Evolutionary conservation across 1,140 invertebrate genomes (phyloP).

Genomic region (Ceratina calcarata): DNA sequence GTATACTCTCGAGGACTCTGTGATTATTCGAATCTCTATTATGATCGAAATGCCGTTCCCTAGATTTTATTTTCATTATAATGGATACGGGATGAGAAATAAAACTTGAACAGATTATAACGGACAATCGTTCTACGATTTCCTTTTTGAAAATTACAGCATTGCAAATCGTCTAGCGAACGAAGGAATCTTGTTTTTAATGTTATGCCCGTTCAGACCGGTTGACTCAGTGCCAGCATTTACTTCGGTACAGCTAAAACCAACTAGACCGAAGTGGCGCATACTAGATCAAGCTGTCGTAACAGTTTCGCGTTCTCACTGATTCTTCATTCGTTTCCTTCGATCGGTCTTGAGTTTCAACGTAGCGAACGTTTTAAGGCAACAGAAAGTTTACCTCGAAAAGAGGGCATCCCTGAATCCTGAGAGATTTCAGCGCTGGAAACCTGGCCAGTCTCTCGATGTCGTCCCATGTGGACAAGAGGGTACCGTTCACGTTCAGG

Average conservation of each 20-base stretch:
- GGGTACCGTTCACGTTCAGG: slow-evolving; percentile 92
- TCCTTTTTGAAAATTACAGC: not conserved
- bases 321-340: not conserved
- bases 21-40: slow-evolving; percentile 70
- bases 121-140: not conserved
- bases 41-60: too few species aligned
- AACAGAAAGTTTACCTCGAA: slow-evolving; percentile 72
- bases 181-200: slow-evolving; percentile 23
- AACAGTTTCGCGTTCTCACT: not conserved
- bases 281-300: slow-evolving; percentile 11
- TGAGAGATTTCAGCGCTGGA: slow-evolving; percentile 89
- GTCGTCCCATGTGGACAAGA: slow-evolving; percentile 92
- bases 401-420: slow-evolving; percentile 85
- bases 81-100: too few species aligned
- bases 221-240: slow-evolving; percentile 50
- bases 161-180: not conserved
- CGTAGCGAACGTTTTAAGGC: too few species aligned
- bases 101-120: too few species aligned
- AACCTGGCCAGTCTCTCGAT: slow-evolving; percentile 91
- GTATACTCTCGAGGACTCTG: slow-evolving; percentile 88
- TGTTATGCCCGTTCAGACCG: not conserved
- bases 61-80: too few species aligned
- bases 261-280: slow-evolving; percentile 3
- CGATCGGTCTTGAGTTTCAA: not conserved
- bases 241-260: slow-evolving; percentile 8